Base-by-base conservation (phyloP, 1,140 invertebrate genomes). In the Dendroctonus ponderosae region DNA sequence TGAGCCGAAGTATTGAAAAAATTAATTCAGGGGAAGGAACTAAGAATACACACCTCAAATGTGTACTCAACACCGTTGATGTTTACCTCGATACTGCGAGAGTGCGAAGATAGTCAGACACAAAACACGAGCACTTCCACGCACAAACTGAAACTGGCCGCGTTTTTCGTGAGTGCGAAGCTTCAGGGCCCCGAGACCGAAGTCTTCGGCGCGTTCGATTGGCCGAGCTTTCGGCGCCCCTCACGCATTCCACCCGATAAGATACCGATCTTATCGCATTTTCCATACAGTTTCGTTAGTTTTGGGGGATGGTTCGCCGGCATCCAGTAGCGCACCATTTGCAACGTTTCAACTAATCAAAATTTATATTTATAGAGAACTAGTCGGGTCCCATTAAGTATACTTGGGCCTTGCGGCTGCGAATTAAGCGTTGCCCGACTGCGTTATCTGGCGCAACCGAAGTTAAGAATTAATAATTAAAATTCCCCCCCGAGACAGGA, bases 401-500 rank as follows among this genome's bases (percentile, higher is more conserved):
- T 26, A 26, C 26, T 26, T 26, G 3, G 26, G 26, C 26, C 26
- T 26, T 26, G 26, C 26, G 26, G 26, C 26, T 26, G 26, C 26
- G 26, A 26, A 26, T 26, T 26, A 26, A 26, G 26, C 26, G 26
- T 26, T 26, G 26, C 26, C 26, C 26, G 7, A 53, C 8, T 53
- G 52, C 52, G 38, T 38, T 39, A 53, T 53, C 38, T 53, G 6
- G 15, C 41, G 46, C 43, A 14, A 50, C 48, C 12, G 12, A 26
- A 50, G 58, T 42, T 60, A 60, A 60, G 58, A 60, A 60, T 37
- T 49, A 62, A 62, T 63, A 63, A 63, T 63, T 63, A 63, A 63
- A 63, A 63, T 63, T 63, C 61, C 51, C 61, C 60, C 61, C 61
- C 12, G 41, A 63, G 61, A 54, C 61, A 63, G 61, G 61, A 63